Percentiles rank a stretch among this genome's conserved stretches.
These are phyloP conservation scores for Callipepla squamata DNA, from an alignment of 2,113 vertebrate genomes.

Conservation along the genomic window DNA sequence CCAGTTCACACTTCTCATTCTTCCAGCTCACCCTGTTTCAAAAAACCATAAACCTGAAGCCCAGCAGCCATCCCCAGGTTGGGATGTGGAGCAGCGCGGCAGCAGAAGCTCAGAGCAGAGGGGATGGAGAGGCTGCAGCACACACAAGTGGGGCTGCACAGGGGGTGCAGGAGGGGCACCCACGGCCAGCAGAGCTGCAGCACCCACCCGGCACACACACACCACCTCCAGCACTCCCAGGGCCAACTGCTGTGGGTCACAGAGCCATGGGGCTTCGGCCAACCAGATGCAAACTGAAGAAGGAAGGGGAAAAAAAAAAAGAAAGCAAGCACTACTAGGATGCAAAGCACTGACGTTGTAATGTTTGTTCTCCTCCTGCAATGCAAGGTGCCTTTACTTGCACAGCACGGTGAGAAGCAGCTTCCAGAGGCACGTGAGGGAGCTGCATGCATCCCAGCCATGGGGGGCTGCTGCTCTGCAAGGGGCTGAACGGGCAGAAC, in stretches of 20 bases:
- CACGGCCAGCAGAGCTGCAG: neutral
- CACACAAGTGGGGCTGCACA: too few relatives aligned
- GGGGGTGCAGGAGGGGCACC: too few relatives aligned
- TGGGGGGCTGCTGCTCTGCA: neutral
- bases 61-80: neutral
- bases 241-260: neutral
- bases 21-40: neutral
- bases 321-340: neutral
- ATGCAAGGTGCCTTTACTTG: neutral
- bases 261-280: neutral
- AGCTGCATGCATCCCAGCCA: neutral
- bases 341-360: neutral
- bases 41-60: neutral
- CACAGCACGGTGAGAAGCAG: rapidly evolving
- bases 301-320: neutral
- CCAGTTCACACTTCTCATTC: neutral
- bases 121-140: too few relatives aligned
- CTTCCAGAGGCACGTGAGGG: neutral
- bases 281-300: neutral
- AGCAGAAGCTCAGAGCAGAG: neutral
- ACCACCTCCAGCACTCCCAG: neutral
- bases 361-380: neutral
- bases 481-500: neutral
- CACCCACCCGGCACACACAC: neutral
- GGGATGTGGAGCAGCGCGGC: neutral